Percentiles rank a stretch among this genome's conserved stretches.
These are phyloP conservation scores for Columbina picui DNA, from an alignment of 2,113 vertebrate genomes.

Conservation along the genomic window DNA sequence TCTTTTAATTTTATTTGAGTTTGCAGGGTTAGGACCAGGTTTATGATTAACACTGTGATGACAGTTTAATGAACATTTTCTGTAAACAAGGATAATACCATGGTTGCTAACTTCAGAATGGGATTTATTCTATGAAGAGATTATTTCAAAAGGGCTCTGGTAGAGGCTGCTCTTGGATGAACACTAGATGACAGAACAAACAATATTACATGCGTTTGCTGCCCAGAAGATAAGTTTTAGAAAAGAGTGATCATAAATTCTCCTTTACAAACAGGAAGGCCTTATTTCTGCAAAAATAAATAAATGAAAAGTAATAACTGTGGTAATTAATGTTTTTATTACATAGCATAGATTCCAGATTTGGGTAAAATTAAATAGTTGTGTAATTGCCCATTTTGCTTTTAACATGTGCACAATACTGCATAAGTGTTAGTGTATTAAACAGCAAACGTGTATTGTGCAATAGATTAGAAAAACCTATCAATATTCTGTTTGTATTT, in stretches of 20 bases:
- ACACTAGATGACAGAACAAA: background rate
- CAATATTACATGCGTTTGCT: background rate
- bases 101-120: background rate
- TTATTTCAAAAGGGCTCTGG: background rate
- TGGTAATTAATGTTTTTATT: background rate
- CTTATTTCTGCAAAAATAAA: background rate
- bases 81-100: background rate
- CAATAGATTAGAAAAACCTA: background rate
- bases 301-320: background rate
- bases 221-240: background rate
- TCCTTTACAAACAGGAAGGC: background rate
- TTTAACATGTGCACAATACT: background rate
- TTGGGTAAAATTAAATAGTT: background rate
- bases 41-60: background rate
- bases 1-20: background rate
- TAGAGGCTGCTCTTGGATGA: background rate
- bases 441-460: background rate
- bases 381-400: background rate
- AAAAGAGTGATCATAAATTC: background rate
- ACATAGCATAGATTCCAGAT: background rate
- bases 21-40: background rate
- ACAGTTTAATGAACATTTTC: background rate
- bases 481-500: background rate
- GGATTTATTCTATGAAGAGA: background rate
- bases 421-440: background rate